Evolutionary conservation across 2,888 invertebrate genomes (phyloP), one percentile per base, ranked within the genome.

Genomic region (Aquatica leii): DNA sequence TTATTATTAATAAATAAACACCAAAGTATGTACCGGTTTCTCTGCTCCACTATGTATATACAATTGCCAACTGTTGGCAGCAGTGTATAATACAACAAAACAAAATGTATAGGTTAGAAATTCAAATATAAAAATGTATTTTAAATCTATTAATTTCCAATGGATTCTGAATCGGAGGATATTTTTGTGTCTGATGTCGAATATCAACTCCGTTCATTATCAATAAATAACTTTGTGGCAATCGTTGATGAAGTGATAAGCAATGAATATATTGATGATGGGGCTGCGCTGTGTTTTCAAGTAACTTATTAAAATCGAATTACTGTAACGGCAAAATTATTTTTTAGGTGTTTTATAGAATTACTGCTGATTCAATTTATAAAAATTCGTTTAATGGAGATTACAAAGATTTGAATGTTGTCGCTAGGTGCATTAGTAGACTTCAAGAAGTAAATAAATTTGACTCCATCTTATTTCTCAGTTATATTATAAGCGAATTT

Each of bases 391-490:
- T 63, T 12, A n/a, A 34, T 18, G 12, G 46, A 3, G 31, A 49
- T 1, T 53, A 40, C 12, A 4, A 15, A 0, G 12, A 58, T 5
- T 49, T 58, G 21, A 35, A 46, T 14, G 14, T 15, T 24, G 17
- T 63, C 24, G 3, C 9, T 9, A 18, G 4, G 6, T 51, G 31
- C 8, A 53, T 65, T 14, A 20, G 21, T n/a, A 20, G 18, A n/a
- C 50, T 65, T 17, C 52, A 52, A 14, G 9, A 24, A 41, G 35
- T 9, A n/a, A 20, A 58, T 6, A 65, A 65, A 50, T 65, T 65
- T 43, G 35, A 61, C 49, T 49, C 37, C 6, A 21, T 35, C 1
- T 12, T 41, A 12, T 65, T 65, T 54, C 17, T 24, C 9, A 14
- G 53, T 43, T 50, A 15, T 12, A n/a, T 65, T 21, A 21, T 49